phyloP scores from a whole-genome alignment of 1,140 invertebrate species.

The Rhynchophorus ferrugineus region DNA sequence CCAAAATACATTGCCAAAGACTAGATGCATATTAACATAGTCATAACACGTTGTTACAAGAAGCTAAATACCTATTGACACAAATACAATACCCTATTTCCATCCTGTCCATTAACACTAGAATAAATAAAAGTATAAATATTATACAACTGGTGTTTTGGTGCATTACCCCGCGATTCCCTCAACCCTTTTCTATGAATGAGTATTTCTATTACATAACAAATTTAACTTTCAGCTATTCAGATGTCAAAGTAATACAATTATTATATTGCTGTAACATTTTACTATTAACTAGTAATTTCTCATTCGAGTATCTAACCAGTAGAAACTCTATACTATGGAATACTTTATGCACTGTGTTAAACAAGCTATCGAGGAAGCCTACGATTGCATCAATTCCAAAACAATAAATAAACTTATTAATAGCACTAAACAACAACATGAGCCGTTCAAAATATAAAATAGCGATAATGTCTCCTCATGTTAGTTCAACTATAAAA shows the following conservation, averaged over 20 bases:
- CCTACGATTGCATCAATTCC: neutral
- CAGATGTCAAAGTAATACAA: no score
- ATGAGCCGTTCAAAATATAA: no score
- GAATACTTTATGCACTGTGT: slow-evolving; percentile 34
- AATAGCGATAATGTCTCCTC: neutral
- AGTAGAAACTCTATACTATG: slow-evolving; percentile 32
- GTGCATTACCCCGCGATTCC: slow-evolving; percentile 20
- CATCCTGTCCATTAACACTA: no score
- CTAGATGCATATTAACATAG: slow-evolving; percentile 11
- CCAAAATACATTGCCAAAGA: slow-evolving; percentile 8
- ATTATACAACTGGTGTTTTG: slow-evolving; percentile 31
- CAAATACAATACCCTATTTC: no score
- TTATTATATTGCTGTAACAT: no score
- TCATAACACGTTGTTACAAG: slow-evolving; percentile 11
- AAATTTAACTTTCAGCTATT: neutral
- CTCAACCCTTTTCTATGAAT: slow-evolving; percentile 39
- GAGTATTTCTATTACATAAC: slow-evolving; percentile 29
- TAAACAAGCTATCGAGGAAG: slow-evolving; percentile 23
- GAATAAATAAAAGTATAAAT: slow-evolving; percentile 33
- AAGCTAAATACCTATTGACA: slow-evolving; percentile 26
- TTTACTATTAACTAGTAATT: slow-evolving; percentile 7
- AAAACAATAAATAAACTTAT: slow-evolving; percentile 6
- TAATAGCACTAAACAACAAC: no score
- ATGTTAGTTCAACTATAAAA: neutral
- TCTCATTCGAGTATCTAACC: slow-evolving; percentile 22